Conservation (phyloP, 2,797 vertebrate genomes). For the Gymnoscopelus microlampas region DNA sequence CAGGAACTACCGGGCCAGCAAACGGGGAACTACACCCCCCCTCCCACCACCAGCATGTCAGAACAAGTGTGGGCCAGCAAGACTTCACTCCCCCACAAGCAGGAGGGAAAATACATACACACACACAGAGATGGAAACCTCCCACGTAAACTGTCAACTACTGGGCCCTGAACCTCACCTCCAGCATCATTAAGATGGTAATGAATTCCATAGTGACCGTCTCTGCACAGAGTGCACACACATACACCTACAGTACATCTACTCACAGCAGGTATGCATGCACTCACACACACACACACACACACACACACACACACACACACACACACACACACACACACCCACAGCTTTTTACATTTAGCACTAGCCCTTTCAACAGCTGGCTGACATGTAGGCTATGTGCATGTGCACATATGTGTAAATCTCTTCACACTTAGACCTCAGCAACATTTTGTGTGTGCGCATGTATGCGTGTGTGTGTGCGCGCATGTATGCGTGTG, state of each 20-base stretch:
- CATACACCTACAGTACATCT: slow-evolving; percentile 1
- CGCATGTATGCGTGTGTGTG: slow-evolving; percentile 37
- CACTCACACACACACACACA: background rate
- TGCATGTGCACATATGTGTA: too few species aligned
- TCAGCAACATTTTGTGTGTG: slow-evolving; percentile 63
- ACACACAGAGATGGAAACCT: slow-evolving; percentile 58
- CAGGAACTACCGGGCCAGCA: slow-evolving; percentile 19
- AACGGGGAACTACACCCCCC: slow-evolving; percentile 39
- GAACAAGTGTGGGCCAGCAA: slow-evolving; percentile 75
- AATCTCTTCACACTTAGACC: slow-evolving; percentile 54
- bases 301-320: background rate
- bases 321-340: too few species aligned
- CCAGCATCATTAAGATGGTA: slow-evolving; percentile 79
- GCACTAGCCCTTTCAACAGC: too few species aligned
- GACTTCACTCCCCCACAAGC: slow-evolving; percentile 64
- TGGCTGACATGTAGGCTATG: too few species aligned
- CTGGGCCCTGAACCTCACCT: slow-evolving; percentile 68
- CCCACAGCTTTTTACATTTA: too few species aligned
- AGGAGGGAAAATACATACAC: slow-evolving; percentile 45
- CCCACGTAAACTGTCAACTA: slow-evolving; percentile 74
- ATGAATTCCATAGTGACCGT: slow-evolving; percentile 79
- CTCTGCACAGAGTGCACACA: slow-evolving; percentile 37
- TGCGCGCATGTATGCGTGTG: slow-evolving; percentile 17
- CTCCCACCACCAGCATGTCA: slow-evolving; percentile 64
- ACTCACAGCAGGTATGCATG: background rate